A percentile compares a stretch with the other conserved stretches of the same genome.
Conservation (phyloP, 2,113 vertebrate species). For the Apeltes quadracus region DNA sequence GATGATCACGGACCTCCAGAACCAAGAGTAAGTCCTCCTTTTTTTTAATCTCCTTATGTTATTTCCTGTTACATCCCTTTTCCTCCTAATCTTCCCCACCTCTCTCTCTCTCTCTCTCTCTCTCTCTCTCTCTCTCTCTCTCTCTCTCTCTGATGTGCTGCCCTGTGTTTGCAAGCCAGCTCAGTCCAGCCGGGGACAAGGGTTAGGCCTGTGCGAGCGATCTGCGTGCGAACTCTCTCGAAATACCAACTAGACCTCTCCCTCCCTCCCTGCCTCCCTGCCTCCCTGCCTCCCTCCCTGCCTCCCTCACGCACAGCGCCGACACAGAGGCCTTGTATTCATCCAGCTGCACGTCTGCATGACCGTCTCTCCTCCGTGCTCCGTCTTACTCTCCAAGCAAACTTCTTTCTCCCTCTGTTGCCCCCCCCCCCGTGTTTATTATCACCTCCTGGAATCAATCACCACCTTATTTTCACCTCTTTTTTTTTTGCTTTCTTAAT, state of each 20-base stretch:
- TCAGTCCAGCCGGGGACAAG: slow-evolving; percentile 52
- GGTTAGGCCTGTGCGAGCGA: slow-evolving; percentile 58
- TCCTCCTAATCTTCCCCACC: not conserved
- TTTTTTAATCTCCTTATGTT: not conserved
- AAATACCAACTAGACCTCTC: slow-evolving; percentile 63
- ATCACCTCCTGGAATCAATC: slow-evolving; percentile 41
- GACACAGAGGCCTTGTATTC: slow-evolving; percentile 74
- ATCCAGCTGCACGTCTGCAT: slow-evolving; percentile 69
- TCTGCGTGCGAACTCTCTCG: slow-evolving; percentile 48
- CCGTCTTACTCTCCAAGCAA: slow-evolving; percentile 47
- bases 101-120: slow-evolving; percentile 11
- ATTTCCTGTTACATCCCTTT: not conserved
- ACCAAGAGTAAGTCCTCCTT: slow-evolving; percentile 84
- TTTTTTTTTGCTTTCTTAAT: not conserved
- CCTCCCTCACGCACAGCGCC: slow-evolving; percentile 29
- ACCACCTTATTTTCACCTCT: slow-evolving; percentile 47
- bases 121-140: not conserved
- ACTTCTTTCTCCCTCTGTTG: slow-evolving; percentile 36
- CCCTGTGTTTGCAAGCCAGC: slow-evolving; percentile 26
- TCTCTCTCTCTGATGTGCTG: slow-evolving; percentile 39
- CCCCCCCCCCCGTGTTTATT: slow-evolving; percentile 49
- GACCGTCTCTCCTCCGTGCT: slow-evolving; percentile 59
- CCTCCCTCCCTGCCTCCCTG: not conserved
- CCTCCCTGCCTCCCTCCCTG: slow-evolving; percentile 19
- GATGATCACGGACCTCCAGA: slow-evolving; percentile 91